Evolutionary conservation across 2,113 vertebrate genomes (phyloP), one percentile per base, ranked within the genome.

Genomic region (Muntiacus muntjak): DNA sequence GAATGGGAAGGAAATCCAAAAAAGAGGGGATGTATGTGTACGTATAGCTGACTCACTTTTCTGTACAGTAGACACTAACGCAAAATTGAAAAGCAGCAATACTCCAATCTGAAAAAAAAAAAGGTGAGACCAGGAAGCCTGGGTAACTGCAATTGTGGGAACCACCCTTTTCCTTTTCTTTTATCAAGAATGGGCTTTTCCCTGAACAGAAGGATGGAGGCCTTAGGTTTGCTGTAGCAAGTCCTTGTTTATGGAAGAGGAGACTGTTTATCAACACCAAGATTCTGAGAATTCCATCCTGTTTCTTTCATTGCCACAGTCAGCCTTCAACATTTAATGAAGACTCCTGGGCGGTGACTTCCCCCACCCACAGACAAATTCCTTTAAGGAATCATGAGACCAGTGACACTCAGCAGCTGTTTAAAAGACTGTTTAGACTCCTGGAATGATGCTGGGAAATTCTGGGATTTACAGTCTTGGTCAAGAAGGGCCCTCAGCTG

Each of bases 301-400:
- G 23, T 0, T 2, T 8, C 58, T 91, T 54, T 88, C 30, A 74
- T n/a, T 6, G 54, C 95, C 94, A 87, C 89, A 28, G 47, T 76
- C 50, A 86, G 3, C 7, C 98, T 88, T 94, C 90, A 26, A 36
- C 30, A 67, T 96, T 60, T 97, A 94, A 87, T 50, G 45, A 47
- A 43, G 64, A 93, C 30, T 30, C 26, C 54, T 40, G 94, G 87
- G 47, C 5, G 5, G 36, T 14, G 45, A 52, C 0, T 97, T 85
- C 94, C 25, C n/a, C 97, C 89, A 58, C 93, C 96, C 92, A 96
- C 96, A 84, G 97, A 87, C 54, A 93, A 90, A 94, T 89, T 89
- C 82, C 74, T 97, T 40, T 74, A 74, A 67, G 47, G 87, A 94
- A 64, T 94, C 91, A n/a, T 43, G 67, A 92, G 90, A 52, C 64